Base-by-base conservation (phyloP, 2,888 invertebrate genomes). In the Stictocephala bisonia region DNA sequence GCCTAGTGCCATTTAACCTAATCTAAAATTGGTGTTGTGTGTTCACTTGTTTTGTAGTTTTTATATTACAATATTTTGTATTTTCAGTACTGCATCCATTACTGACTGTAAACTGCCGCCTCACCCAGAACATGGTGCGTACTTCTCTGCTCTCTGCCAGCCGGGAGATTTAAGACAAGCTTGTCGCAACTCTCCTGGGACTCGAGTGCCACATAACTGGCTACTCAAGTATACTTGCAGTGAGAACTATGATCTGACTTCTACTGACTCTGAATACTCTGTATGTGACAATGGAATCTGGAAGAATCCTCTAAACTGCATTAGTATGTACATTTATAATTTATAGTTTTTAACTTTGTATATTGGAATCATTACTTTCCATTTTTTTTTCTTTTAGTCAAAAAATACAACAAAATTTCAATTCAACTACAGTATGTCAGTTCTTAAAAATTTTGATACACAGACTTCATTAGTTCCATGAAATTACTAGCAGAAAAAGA, bases 181-280 rank as follows among this genome's bases (percentile, higher is more conserved):
- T 3, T 81, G 82, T 51, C 74, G 72, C 26, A 76, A 74, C 50
- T 77, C 74, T 51, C 77, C 80, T 1, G 80, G 81, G 2, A 79
- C 80, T 48, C 72, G 48, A 27, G 81, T 82, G 29, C 78, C 79
- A 3, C 58, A 73, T 3, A 76, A 76, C 58, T 78, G 79, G 31
- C 75, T 81, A 35, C 78, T 83, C 48, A 78, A 77, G 35, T 82
- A 79, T 73, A 76, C 74, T 18, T 82, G 82, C 74, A 68, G 78
- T 24, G 72, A 72, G 15, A 81, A 80, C 51, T 82, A 79, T 76
- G 69, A 77, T 50, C 64, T 83, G 48, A 77, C 76, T 24, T 80
- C 81, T 20, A n/a, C n/a, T n/a, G 79, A 77, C 53, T 72, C 70
- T 35, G 77, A 79, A 44, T 76, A 78, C 11, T 77, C 80, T 64